A percentile compares a stretch with the other conserved stretches of the same genome.
These are phyloP conservation scores for Pimephales promelas DNA, from an alignment of 2,113 vertebrate genomes.

Conservation along the genomic window DNA sequence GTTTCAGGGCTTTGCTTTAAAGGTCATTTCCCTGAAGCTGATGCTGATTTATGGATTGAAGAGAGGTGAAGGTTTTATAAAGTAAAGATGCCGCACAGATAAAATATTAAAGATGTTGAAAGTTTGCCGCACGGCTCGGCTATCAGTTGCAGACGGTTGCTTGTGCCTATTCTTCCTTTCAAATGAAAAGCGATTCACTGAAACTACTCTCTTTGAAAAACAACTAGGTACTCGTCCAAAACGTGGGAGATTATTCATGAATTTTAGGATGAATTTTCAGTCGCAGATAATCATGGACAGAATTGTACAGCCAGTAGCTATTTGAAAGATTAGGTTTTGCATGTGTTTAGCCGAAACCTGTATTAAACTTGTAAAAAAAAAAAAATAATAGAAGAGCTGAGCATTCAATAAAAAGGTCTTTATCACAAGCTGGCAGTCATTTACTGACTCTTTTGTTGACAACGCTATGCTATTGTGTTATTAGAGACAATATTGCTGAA, in stretches of 20 bases:
- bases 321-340: conserved; percentile 10
- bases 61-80: conserved; percentile 34
- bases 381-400: conserved; percentile 8
- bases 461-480: conserved; percentile 11
- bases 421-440: conserved; percentile 13
- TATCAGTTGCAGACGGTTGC: conserved; percentile 10
- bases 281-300: background rate
- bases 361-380: background rate
- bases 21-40: conserved; percentile 39
- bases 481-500: background rate
- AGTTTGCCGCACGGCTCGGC: background rate
- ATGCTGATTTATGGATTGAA: conserved; percentile 39
- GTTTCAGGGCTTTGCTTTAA: conserved; percentile 35
- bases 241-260: background rate
- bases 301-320: conserved; percentile 12
- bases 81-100: conserved; percentile 12
- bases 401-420: conserved; percentile 14
- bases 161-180: background rate
- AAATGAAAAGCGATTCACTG: background rate
- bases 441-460: conserved; percentile 1
- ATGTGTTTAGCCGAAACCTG: conserved; percentile 1
- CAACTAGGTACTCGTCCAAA: background rate
- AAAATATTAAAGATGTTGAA: conserved; percentile 23
- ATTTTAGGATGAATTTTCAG: conserved; percentile 10
- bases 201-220: background rate